phyloP scores from a whole-genome alignment of 2,888 invertebrate genomes.

The Agriotes lineatus region DNA sequence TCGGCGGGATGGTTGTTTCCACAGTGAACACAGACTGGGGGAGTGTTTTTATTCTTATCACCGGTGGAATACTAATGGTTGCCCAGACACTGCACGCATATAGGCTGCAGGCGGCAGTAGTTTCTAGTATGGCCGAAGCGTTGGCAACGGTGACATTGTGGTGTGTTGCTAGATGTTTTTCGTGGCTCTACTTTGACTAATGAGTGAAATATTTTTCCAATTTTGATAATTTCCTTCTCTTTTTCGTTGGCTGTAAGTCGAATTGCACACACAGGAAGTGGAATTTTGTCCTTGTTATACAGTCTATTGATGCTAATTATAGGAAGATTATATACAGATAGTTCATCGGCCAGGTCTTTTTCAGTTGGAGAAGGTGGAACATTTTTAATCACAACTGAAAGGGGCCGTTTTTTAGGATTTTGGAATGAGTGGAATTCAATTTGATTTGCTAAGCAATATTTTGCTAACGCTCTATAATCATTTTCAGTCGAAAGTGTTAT shows the following conservation, averaged over 20 bases:
- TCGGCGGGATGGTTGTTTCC: background rate
- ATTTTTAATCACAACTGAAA: background rate
- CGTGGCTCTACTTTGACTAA: constrained; percentile 2
- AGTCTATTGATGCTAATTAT: no score
- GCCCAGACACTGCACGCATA: background rate
- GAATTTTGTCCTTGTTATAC: no score
- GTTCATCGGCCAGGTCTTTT: background rate
- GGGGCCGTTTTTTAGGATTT: background rate
- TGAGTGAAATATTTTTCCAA: background rate
- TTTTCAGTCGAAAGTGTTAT: background rate
- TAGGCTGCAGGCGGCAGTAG: constrained; percentile 5
- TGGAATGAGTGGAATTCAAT: no score
- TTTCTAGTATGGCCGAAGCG: no score
- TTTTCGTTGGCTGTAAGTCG: no score
- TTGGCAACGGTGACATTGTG: no score
- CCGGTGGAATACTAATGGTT: background rate
- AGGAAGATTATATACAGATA: no score
- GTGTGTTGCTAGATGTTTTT: background rate
- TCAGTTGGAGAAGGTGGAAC: background rate
- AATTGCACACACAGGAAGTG: background rate
- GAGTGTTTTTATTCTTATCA: background rate
- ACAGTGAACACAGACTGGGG: background rate
- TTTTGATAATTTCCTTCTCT: constrained; percentile 4
- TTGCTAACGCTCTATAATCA: background rate
- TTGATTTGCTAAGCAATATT: no score